Conservation (phyloP, 2,888 invertebrate genomes). For the Chesias legatella region DNA sequence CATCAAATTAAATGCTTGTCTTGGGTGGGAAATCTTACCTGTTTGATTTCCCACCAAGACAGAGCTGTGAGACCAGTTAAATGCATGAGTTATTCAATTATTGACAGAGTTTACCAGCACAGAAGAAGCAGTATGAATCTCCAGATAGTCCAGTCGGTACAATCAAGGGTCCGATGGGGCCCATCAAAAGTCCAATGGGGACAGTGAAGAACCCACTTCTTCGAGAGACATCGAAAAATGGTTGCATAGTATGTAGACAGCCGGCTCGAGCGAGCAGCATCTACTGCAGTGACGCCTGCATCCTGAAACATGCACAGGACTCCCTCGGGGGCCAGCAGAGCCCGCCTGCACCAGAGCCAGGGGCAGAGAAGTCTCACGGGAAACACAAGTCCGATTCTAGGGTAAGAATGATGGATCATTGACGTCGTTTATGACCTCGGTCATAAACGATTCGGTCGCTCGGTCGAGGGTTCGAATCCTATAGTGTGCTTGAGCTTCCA, state of each 20-base stretch:
- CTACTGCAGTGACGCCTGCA: slow-evolving; percentile 94
- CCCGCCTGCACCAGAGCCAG: slow-evolving; percentile 42
- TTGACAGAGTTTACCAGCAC: slow-evolving; percentile 29
- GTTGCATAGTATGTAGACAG: slow-evolving; percentile 90
- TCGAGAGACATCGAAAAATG: slow-evolving; percentile 51
- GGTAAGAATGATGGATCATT: no score
- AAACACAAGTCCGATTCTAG: slow-evolving; percentile 64
- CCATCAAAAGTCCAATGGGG: slow-evolving; percentile 14
- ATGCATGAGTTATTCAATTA: no score
- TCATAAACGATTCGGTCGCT: no score
- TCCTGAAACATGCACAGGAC: slow-evolving; percentile 90
- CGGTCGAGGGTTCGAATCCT: no score
- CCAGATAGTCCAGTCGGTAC: slow-evolving; percentile 19
- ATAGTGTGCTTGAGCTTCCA: no score
- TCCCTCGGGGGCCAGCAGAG: slow-evolving; percentile 60
- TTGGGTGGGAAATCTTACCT: no score
- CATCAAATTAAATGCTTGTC: no score
- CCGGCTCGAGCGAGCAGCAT: slow-evolving; percentile 89
- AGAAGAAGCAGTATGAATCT: slow-evolving; percentile 35
- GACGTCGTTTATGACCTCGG: no score
- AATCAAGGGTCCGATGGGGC: slow-evolving; percentile 3
- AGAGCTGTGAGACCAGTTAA: no score
- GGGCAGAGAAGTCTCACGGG: slow-evolving; percentile 47
- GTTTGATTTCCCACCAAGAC: no score
- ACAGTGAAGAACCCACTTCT: slow-evolving; percentile 25